These are phyloP conservation scores for Penaeus japonicus DNA, from an alignment of 1,140 invertebrate genomes.

Conservation along the genomic window DNA sequence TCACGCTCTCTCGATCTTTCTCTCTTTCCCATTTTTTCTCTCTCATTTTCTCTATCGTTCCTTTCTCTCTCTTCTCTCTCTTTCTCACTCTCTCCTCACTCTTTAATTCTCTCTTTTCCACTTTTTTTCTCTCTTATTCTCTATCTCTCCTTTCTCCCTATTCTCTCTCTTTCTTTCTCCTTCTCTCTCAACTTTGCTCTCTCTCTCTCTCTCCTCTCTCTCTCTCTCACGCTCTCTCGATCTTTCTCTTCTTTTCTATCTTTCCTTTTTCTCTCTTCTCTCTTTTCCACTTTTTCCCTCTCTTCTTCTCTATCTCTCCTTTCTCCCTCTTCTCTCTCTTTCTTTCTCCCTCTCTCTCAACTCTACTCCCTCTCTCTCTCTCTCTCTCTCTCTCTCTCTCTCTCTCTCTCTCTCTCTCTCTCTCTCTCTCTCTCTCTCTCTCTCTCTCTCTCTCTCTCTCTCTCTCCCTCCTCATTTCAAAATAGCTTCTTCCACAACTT, in stretches of 20 bases:
- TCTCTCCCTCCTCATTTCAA: background rate
- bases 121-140: background rate
- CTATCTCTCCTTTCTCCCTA: background rate
- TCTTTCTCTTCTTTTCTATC: slow-evolving; percentile 10
- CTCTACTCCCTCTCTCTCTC: slow-evolving; percentile 3
- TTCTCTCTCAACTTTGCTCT: background rate
- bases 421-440: background rate
- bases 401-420: background rate
- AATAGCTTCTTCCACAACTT: background rate
- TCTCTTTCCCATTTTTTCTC: no score
- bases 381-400: background rate
- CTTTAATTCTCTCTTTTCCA: background rate
- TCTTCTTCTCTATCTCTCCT: background rate
- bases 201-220: background rate
- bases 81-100: background rate
- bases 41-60: background rate
- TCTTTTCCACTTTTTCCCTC: background rate
- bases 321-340: background rate
- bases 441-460: background rate
- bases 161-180: background rate
- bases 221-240: background rate
- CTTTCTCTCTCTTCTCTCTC: background rate
- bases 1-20: background rate
- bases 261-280: background rate
- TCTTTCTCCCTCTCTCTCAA: slow-evolving; percentile 18